Conservation (phyloP, 2,888 invertebrate genomes). For the Leptinotarsa peninsularis region DNA sequence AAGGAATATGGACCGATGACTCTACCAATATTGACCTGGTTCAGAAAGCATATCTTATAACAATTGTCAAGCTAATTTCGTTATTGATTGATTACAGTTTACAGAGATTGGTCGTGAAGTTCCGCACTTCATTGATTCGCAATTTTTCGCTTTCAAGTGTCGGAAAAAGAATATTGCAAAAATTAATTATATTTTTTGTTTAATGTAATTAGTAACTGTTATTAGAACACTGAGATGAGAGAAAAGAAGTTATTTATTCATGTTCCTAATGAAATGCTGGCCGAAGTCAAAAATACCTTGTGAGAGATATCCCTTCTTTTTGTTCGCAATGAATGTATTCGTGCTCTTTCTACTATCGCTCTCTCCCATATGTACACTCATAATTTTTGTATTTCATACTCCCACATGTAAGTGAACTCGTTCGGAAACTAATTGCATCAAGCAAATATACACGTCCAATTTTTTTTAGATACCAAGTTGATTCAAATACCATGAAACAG, state of each 20-base stretch:
- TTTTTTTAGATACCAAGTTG: background rate
- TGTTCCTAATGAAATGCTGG: background rate
- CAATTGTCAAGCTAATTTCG: too few species aligned
- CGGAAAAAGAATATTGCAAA: too few species aligned
- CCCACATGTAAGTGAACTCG: conserved; percentile 38
- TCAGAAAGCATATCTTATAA: too few species aligned
- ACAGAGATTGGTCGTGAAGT: too few species aligned
- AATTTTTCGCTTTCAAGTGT: too few species aligned
- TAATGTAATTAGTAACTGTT: too few species aligned
- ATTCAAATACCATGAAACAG: background rate
- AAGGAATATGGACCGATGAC: too few species aligned
- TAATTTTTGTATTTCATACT: conserved; percentile 34
- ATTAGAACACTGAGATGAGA: too few species aligned
- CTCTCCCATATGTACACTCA: conserved; percentile 52
- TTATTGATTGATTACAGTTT: too few species aligned
- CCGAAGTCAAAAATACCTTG: conserved; percentile 60
- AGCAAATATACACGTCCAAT: conserved; percentile 32
- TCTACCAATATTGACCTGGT: too few species aligned
- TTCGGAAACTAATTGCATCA: conserved; percentile 31
- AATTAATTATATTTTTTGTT: too few species aligned
- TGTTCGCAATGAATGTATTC: conserved; percentile 63
- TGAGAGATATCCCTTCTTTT: conserved; percentile 70
- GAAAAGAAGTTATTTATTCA: background rate
- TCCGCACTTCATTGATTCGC: too few species aligned
- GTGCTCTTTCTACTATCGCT: conserved; percentile 59